Percentiles rank a stretch among this genome's conserved stretches.
Conservation (phyloP, 2,888 invertebrate species). For the Ditula angustiorana region DNA sequence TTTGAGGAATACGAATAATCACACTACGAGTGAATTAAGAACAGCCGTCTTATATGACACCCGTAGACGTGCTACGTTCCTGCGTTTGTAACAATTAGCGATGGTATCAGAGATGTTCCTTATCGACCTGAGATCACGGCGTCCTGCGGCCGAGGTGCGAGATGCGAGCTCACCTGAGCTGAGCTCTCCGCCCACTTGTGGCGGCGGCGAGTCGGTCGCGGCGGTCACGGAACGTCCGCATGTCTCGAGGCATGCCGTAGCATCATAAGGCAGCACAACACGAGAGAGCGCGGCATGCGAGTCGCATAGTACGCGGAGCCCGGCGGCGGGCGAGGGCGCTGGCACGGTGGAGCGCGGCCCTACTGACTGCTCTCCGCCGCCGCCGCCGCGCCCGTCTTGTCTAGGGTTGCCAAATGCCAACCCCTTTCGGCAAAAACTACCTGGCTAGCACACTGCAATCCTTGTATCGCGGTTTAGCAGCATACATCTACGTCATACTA, state of each 20-base stretch:
- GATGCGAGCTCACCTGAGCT: slow-evolving; percentile 81
- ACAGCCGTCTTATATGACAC: not conserved
- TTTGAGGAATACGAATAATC: not conserved
- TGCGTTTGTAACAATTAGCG: not conserved
- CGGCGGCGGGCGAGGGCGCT: slow-evolving; percentile 44
- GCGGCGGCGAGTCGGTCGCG: slow-evolving; percentile 66
- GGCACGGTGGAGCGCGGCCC: slow-evolving; percentile 66
- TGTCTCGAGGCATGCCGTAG: slow-evolving; percentile 80
- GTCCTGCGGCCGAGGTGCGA: slow-evolving; percentile 64
- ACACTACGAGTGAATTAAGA: not conserved
- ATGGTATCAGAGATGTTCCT: slow-evolving; percentile 46
- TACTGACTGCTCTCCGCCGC: slow-evolving; percentile 62
- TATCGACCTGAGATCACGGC: slow-evolving; percentile 77
- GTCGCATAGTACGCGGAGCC: slow-evolving; percentile 66
- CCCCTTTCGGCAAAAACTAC: not conserved
- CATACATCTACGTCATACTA: no score
- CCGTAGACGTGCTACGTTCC: not conserved
- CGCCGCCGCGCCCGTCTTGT: slow-evolving; percentile 43
- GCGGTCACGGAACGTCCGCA: slow-evolving; percentile 82
- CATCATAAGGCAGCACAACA: slow-evolving; percentile 84
- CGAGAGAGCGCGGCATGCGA: slow-evolving; percentile 74
- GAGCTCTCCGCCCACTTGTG: slow-evolving; percentile 81
- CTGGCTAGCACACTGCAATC: not conserved
- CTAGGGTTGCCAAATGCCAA: slow-evolving; percentile 23
- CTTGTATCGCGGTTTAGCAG: not conserved